Base-by-base conservation (phyloP, 2,888 invertebrate genomes). In the Agonopterix heracliana region DNA sequence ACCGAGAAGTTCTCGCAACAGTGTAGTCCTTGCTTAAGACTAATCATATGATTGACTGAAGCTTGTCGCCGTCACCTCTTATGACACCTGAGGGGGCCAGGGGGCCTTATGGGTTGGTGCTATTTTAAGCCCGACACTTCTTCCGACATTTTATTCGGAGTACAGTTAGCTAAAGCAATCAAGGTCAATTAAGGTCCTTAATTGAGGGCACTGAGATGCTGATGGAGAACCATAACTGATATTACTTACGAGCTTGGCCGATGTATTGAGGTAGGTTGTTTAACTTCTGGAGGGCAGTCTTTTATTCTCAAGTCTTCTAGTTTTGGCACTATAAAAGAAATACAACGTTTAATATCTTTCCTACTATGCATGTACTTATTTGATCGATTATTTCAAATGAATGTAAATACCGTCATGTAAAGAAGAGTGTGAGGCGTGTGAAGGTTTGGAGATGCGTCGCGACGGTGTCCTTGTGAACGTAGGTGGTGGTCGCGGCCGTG, bases 391-490 rank as follows among this genome's bases (percentile, higher is more conserved):
- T 26, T 26, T 26, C 7, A 5, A 26, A 26, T 26, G 26, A 26
- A 26, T 7, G 26, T 36, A 55, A 55, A 58, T 78, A 87, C 87
- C 85, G 60, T 87, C 87, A 61, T 81, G 82, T 59, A 85, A 63
- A 14, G 85, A 84, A 46, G 76, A 65, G 61, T 82, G 83, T 11
- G 81, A 78, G 44, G 73, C 65, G 60, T 81, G 81, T 14, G 69
- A 51, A 38, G 92, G 90, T 51, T 94, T 89, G 54, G 93, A 92
- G 69, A 93, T 93, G 56, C 95, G 90, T 52, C 94, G 90, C 61
- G 95, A 95, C 43, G 95, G 95, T 9, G 94, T 93, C 59, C 95
- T 90, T 48, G 93, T 93, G 80, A 95, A 95, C 53, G 92, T 89
- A 43, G 95, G 94, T 52, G 93, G 94, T 46, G 93, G 91, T 47